Evolutionary conservation across 2,888 invertebrate species (phyloP).

Genomic region (Pristionchus maxplancki): DNA sequence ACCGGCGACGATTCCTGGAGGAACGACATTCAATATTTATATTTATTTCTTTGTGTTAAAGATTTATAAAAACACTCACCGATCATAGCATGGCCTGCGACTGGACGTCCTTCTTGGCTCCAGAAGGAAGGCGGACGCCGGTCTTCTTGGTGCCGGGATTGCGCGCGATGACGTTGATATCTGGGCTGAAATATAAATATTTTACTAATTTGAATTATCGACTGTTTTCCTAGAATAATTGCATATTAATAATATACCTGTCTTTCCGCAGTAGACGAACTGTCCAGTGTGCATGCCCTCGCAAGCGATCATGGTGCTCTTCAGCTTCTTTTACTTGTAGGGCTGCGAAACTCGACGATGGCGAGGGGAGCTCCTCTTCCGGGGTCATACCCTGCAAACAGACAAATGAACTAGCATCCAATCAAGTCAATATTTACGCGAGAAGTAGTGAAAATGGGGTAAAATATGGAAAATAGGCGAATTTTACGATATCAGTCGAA

Average conservation of each 20-base stretch:
- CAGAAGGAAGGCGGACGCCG: conserved; percentile 96
- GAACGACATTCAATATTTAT: neutral
- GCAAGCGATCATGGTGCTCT: conserved; percentile 97
- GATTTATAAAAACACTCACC: too few species aligned
- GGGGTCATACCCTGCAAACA: conserved; percentile 67
- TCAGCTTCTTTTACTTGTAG: conserved; percentile 95
- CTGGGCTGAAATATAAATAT: conserved; percentile 81
- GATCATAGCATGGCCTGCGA: conserved; percentile 99
- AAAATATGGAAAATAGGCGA: too few species aligned
- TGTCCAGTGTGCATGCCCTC: conserved; percentile 99
- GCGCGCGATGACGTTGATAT: conserved; percentile 96
- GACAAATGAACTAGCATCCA: neutral
- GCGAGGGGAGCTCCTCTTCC: conserved; percentile 96
- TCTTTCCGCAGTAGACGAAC: conserved; percentile 98
- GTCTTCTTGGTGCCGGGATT: conserved; percentile 97
- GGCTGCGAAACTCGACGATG: conserved; percentile 96
- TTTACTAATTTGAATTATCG: too few species aligned
- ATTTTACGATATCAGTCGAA: too few species aligned
- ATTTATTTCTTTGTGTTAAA: too few species aligned
- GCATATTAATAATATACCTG: conserved; percentile 83
- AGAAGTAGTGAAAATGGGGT: too few species aligned
- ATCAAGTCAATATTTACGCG: neutral
- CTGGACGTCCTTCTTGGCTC: conserved; percentile 97
- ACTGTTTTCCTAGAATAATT: neutral
- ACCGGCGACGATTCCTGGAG: conserved; percentile 93